These are phyloP conservation scores for Chlamydotis undulata DNA, from an alignment of 2,113 vertebrate species.

Conservation along the genomic window DNA sequence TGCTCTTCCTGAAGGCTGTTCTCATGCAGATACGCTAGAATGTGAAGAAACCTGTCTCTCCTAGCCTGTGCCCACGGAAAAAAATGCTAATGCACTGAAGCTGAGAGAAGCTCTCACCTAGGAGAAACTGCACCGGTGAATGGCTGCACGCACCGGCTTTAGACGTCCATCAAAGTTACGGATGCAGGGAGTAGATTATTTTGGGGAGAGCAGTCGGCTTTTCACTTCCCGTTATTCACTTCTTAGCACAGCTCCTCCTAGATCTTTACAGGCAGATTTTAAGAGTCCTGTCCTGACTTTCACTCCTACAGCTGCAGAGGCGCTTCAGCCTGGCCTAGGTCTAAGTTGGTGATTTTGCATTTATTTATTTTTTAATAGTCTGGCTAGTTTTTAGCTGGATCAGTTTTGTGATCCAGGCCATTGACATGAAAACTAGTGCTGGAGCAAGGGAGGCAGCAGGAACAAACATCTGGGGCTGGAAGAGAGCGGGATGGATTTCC, in stretches of 20 bases:
- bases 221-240: not conserved
- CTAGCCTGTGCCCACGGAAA: not conserved
- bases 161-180: rapidly evolving
- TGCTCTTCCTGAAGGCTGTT: slow-evolving; percentile 32
- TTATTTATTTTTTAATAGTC: not conserved
- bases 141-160: not conserved
- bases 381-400: not conserved
- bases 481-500: not conserved
- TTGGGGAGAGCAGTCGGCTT: not conserved
- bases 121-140: not conserved
- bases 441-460: not conserved
- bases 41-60: slow-evolving; percentile 51
- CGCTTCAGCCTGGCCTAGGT: not conserved
- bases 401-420: not conserved
- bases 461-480: not conserved
- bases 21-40: slow-evolving; percentile 10
- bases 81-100: not conserved
- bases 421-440: not conserved
- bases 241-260: not conserved
- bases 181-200: not conserved
- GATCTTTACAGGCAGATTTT: not conserved
- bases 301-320: not conserved
- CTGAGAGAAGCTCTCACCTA: not conserved
- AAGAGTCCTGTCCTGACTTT: not conserved
- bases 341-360: not conserved